Base-by-base conservation (phyloP, 1,140 invertebrate genomes). In the Drosophila pectinifera region DNA sequence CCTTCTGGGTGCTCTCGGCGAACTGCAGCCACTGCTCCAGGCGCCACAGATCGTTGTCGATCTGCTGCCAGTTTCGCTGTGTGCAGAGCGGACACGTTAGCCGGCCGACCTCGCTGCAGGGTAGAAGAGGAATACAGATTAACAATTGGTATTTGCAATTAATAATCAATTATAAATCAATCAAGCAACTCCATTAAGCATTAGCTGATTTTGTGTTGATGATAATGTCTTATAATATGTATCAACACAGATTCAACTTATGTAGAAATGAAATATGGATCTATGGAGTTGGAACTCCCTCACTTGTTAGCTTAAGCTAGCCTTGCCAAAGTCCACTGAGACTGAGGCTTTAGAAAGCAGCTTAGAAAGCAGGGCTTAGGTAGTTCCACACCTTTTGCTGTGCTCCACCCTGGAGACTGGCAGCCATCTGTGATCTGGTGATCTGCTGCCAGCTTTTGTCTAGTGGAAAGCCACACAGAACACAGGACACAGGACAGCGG, bases 1-100 rank as follows among this genome's bases (percentile, higher is more conserved):
- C 93, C 42, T 95, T 95, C 75, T 97, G 96, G 0, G 95, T 96
- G 45, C 95, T 96, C 92, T 98, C 97, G 0, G 97, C 96, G 76
- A 96, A 96, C 86, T 96, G 95, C 38, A 98, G 93, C 97, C 97
- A 98, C 90, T 97, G 96, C 85, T 98, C 96, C 75, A 98, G 93
- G 59, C 96, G 94, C 96, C 97, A 98, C 6, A 98, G 93, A 92
- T 98, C 97, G 89, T 97, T 96, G 78, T 97, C 95, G 82, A 98
- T 94, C 92, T 98, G 97, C 64, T 95, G 95, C 96, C 97, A 97
- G 92, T 97, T 97, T 63, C 96, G 95, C 83, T 95, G 95, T 43
- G 96, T 96, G 88, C 96, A 97, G 54, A 97, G 93, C 7, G 96
- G 96, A 91, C 96, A 97, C 41, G 96, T 95, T 63, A 96, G 86